Conservation (phyloP, 2,113 vertebrate genomes). For the Pomatostomus ruficeps region DNA sequence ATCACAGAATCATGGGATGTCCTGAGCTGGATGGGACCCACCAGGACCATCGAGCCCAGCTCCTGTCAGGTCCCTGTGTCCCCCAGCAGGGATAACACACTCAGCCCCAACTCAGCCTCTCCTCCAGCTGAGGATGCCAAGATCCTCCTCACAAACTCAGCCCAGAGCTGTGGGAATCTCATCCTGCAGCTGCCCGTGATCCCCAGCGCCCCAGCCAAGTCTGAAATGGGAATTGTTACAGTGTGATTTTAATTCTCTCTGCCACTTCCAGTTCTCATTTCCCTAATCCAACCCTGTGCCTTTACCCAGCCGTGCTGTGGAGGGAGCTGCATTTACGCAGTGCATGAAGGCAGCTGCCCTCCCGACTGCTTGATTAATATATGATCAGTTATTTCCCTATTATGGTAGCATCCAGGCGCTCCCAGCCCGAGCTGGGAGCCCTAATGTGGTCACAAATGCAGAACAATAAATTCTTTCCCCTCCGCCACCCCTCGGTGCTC, state of each 20-base stretch:
- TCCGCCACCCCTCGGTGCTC: not conserved
- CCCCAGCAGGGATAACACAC: not conserved
- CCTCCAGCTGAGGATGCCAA: not conserved
- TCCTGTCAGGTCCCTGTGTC: not conserved
- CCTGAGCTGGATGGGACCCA: not conserved
- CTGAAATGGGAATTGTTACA: not conserved
- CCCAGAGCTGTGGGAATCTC: not conserved
- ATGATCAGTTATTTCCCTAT: slow-evolving; percentile 38
- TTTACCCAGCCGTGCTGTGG: slow-evolving; percentile 1
- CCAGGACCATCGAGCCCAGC: not conserved
- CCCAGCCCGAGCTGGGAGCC: not conserved
- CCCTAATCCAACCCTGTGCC: not conserved
- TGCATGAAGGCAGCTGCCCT: not conserved
- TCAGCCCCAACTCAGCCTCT: not conserved
- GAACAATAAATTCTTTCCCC: slow-evolving; percentile 1
- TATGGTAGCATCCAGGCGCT: not conserved
- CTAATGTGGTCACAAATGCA: slow-evolving; percentile 23
- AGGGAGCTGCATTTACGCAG: not conserved
- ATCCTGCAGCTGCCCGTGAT: not conserved
- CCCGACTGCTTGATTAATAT: slow-evolving; percentile 44
- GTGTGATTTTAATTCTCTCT: not conserved
- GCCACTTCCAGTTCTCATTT: not conserved
- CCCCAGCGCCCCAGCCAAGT: not conserved
- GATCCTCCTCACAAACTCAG: not conserved
- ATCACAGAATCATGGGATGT: not conserved